Evolutionary conservation across 1,140 invertebrate genomes (phyloP).

Genomic region (Philaenus spumarius): DNA sequence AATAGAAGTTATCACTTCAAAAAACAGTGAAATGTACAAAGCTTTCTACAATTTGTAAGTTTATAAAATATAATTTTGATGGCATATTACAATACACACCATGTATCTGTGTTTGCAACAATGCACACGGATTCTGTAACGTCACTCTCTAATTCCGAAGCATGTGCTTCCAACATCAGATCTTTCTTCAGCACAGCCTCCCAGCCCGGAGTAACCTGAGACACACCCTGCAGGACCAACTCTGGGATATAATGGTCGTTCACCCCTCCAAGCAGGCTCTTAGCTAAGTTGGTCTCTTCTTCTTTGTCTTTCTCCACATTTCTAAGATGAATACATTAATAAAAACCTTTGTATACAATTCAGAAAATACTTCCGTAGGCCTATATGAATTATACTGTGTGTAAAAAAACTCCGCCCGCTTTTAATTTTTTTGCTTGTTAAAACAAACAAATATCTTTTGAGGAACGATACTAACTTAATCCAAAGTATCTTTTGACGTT

Average conservation of each 20-base stretch:
- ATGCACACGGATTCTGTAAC: slow-evolving; percentile 74
- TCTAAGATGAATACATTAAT: neutral
- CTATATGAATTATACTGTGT: no score
- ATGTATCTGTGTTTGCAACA: slow-evolving; percentile 74
- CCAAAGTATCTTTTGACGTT: no score
- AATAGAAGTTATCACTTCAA: no score
- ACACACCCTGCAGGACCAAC: slow-evolving; percentile 60
- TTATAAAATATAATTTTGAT: no score
- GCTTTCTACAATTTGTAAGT: no score
- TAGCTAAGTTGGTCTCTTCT: slow-evolving; percentile 28
- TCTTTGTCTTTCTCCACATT: slow-evolving; percentile 38
- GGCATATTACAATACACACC: slow-evolving; percentile 59
- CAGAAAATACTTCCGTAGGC: no score
- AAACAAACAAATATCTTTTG: no score
- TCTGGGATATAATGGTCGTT: slow-evolving; percentile 68
- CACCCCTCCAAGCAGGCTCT: slow-evolving; percentile 46
- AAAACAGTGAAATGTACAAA: no score
- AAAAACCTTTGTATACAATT: no score
- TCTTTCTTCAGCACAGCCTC: slow-evolving; percentile 44
- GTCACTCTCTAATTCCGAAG: slow-evolving; percentile 55
- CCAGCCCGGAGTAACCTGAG: slow-evolving; percentile 41
- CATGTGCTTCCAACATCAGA: slow-evolving; percentile 49
- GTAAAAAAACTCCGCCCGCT: no score
- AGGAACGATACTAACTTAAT: no score
- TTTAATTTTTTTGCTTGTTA: no score